Evolutionary conservation across 2,113 vertebrate genomes (phyloP).

Genomic region (Brienomyrus longianalis): DNA sequence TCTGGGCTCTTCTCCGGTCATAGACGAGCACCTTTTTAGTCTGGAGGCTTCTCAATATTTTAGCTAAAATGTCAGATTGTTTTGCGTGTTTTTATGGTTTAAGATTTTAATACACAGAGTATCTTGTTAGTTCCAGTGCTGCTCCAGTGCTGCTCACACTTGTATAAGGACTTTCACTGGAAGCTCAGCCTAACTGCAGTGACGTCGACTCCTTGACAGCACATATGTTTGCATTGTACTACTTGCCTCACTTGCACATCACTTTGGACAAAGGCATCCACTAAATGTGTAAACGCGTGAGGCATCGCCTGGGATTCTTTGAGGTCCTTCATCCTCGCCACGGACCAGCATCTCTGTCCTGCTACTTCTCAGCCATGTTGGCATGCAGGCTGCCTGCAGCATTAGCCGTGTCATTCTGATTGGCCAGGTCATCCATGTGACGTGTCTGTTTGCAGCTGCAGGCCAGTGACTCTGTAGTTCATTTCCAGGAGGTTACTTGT

Average conservation of each 20-base stretch:
- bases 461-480: neutral
- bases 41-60: neutral
- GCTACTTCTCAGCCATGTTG: neutral
- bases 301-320: neutral
- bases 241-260: neutral
- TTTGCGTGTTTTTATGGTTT: neutral
- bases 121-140: neutral
- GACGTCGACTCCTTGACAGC: neutral
- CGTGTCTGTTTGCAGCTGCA: neutral
- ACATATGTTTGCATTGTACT: neutral
- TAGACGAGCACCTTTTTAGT: neutral
- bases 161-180: neutral
- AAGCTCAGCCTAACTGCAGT: neutral
- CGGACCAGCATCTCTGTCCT: neutral
- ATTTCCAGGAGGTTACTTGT: neutral
- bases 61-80: neutral
- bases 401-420: neutral
- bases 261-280: neutral
- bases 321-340: neutral
- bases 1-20: neutral
- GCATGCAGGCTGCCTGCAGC: neutral
- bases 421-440: neutral
- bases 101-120: neutral
- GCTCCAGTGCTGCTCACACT: neutral
- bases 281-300: neutral